Base-by-base conservation (phyloP, 35 echinoderm and acorn worm species). In the Patiria miniata region DNA sequence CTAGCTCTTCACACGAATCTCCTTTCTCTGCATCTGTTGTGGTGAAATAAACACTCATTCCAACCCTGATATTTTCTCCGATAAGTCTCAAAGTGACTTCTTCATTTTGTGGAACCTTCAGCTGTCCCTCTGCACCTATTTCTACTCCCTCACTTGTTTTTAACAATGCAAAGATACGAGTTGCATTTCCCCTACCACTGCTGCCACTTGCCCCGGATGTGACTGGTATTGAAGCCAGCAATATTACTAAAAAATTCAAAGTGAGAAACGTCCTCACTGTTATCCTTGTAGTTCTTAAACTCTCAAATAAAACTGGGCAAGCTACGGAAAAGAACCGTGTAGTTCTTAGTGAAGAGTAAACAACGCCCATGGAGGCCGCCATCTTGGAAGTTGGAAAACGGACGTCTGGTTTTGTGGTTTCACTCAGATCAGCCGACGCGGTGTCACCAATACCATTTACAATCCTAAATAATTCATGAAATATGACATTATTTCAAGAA, bases 21-120 rank as follows among this genome's bases (percentile, higher is more conserved):
- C 79, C 89, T 7, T n/a, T 87, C 4, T 21, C 14, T 17, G 40
- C 65, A 23, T 50, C 4, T 37, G 16, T 15, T 51, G 29, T 88
- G 8, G 90, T 95, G 61, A 95, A 82, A 2, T 47, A 51, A 37
- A 95, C 78, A 22, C 3, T 30, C 65, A 73, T 73, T 73, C 29
- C 65, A 73, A 32, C 65, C 34, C 26, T 26, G 34, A 73, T 73
- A 30, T 73, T 73, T 73, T 73, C 29, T 34, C 65, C 65, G 29
- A 73, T 8, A 30, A 73, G 7, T 5, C 34, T 73, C 14, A 73
- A 6, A 14, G 65, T 28, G 34, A 73, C 65, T 73, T 73, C 21
- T 7, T 36, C 34, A 73, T 73, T 9, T 0, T 26, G 65, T 23
- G 65, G 65, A 10, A 73, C 65, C 3, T 2, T 18, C 65, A 73